These are phyloP conservation scores for Dromas ardeola DNA, from an alignment of 2,113 vertebrate species.

Conservation along the genomic window DNA sequence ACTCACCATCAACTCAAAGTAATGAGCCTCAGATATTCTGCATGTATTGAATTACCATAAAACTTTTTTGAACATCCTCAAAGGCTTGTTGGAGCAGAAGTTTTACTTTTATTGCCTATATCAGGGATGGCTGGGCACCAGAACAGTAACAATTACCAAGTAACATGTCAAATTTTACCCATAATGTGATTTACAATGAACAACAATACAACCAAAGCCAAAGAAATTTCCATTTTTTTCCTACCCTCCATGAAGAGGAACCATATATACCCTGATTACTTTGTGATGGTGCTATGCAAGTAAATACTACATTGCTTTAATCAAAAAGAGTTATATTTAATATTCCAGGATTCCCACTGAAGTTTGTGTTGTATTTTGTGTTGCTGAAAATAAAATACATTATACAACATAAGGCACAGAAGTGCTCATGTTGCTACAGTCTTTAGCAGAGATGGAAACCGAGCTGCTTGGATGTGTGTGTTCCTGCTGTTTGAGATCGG, in stretches of 20 bases:
- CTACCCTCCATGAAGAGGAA: neutral
- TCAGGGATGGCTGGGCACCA: neutral
- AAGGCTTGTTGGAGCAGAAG: neutral
- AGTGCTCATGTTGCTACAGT: neutral
- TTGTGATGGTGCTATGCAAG: neutral
- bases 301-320: neutral
- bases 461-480: neutral
- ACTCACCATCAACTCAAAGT: neutral
- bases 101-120: neutral
- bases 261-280: neutral
- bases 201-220: neutral
- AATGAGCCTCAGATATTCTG: neutral
- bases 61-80: neutral
- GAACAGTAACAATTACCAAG: neutral
- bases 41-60: neutral
- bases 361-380: neutral
- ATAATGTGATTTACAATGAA: neutral
- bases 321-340: neutral
- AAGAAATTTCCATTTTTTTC: neutral
- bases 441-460: conserved; percentile 10
- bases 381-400: neutral
- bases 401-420: neutral
- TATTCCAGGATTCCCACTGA: neutral
- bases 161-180: neutral
- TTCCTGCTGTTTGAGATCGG: conserved; percentile 12